Evolutionary conservation across 2,888 invertebrate species (phyloP), one percentile per base, ranked within the genome.

Genomic region (Isotomurus palustris): DNA sequence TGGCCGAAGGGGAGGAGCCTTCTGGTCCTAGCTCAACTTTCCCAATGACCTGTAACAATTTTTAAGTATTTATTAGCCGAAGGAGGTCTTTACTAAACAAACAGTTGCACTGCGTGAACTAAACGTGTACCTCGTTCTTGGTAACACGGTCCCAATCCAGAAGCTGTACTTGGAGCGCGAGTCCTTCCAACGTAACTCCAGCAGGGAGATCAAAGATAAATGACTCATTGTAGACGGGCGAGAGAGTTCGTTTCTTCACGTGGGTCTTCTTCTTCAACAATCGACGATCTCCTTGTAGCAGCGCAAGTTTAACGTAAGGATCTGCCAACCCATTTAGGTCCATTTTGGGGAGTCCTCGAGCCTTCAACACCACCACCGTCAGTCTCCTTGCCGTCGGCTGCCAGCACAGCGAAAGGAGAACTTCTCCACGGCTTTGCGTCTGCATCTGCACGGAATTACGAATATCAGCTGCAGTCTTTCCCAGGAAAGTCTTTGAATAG

Each of bases 201-300:
- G 52, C 45, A 19, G 93, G 95, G 68, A 97, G 90, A 73, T 97
- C 96, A 76, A 97, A 97, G 53, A 94, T 91, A 78, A 99, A 96
- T 53, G 94, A 94, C 78, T 99, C 97, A 80, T 99, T 99, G 82
- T 95, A 99, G 55, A 99, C 95, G 0, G 97, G 99, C 79, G 93
- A 94, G 71, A 95, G 80, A 1, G 97, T 97, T 56, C 95, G 84
- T 77, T 95, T 97, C 83, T 96, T 96, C 48, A 97, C 95, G 76
- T 96, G 96, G 0, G 97, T 97, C 81, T 97, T 96, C 83, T 96
- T 96, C 82, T 97, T 99, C 48, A 94, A 92, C 72, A 97, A 91
- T 66, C 96, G 86, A 75, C 96, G 95, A n/a, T 92, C 91, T 78
- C 97, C 94, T 79, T 90, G 94, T 53, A 95, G 81, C 72, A 97